phyloP scores from a whole-genome alignment of 2,888 invertebrate genomes.

The Ernsta delagoae region DNA sequence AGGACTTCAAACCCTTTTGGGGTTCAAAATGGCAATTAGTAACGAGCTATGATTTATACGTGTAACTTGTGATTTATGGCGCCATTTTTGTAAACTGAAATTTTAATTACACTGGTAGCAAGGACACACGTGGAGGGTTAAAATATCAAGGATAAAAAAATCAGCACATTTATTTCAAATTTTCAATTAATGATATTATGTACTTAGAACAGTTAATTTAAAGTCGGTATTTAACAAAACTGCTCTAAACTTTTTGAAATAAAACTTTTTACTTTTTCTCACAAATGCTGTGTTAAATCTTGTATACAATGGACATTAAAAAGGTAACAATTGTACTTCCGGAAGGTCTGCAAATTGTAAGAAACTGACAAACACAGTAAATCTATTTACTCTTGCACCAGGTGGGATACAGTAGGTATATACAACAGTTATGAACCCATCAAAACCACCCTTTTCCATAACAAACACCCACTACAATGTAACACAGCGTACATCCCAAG shows the following conservation, averaged over 20 bases:
- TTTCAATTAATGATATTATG: too few species aligned
- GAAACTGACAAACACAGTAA: background rate
- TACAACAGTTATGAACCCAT: background rate
- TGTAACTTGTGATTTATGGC: slow-evolving; percentile 26
- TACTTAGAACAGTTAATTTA: background rate
- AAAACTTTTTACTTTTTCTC: too few species aligned
- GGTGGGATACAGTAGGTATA: background rate
- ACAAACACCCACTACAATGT: background rate
- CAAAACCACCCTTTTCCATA: background rate
- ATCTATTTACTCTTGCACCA: background rate
- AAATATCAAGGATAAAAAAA: background rate
- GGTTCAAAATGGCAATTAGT: slow-evolving; percentile 52
- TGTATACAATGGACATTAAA: too few species aligned
- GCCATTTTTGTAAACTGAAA: slow-evolving; percentile 26
- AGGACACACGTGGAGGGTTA: background rate
- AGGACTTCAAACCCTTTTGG: slow-evolving; percentile 41
- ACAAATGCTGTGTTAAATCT: too few species aligned
- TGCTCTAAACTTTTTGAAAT: too few species aligned
- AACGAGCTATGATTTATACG: slow-evolving; percentile 57
- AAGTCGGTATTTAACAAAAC: too few species aligned
- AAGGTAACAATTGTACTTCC: too few species aligned
- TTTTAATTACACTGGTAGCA: slow-evolving; percentile 7
- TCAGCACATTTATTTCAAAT: too few species aligned
- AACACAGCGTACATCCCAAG: background rate
- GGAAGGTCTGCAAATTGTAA: too few species aligned